phyloP scores from a whole-genome alignment of 2,797 vertebrate species.

The Sternotherus odoratus region DNA sequence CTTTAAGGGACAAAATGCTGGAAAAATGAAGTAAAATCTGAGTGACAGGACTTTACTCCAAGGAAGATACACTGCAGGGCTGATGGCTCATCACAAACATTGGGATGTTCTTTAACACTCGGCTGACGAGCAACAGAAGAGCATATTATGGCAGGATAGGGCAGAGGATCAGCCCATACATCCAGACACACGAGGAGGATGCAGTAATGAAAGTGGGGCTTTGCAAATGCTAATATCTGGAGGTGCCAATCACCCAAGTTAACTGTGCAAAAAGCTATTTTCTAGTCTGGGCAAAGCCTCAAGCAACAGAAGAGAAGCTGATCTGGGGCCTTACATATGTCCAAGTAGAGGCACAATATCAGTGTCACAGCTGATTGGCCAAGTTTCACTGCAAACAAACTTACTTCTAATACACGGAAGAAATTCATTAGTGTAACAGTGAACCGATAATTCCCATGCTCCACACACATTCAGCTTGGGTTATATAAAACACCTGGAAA shows the following conservation, averaged over 20 bases:
- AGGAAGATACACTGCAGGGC: conserved; percentile 38
- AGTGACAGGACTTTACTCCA: neutral
- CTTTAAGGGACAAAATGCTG: neutral
- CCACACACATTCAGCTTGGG: neutral
- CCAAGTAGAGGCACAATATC: neutral
- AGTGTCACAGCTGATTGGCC: neutral
- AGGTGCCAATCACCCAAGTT: too few relatives aligned
- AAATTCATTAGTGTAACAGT: neutral
- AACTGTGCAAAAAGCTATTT: neutral
- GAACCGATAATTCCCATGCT: conserved; percentile 4
- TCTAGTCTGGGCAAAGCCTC: neutral
- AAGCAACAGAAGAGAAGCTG: neutral
- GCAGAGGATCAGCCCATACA: neutral
- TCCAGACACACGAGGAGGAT: neutral
- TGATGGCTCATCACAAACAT: neutral
- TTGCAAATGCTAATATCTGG: too few relatives aligned
- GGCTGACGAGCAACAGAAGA: neutral
- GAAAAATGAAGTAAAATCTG: conserved; percentile 28
- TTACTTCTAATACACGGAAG: neutral
- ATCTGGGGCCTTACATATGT: neutral
- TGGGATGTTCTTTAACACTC: neutral
- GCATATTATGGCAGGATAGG: neutral
- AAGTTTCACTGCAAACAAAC: conserved; percentile 13
- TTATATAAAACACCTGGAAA: conserved; percentile 10
- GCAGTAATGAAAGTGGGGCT: neutral